Evolutionary conservation across 2,888 invertebrate species (phyloP).

Genomic region (Muschampia plurimacula): DNA sequence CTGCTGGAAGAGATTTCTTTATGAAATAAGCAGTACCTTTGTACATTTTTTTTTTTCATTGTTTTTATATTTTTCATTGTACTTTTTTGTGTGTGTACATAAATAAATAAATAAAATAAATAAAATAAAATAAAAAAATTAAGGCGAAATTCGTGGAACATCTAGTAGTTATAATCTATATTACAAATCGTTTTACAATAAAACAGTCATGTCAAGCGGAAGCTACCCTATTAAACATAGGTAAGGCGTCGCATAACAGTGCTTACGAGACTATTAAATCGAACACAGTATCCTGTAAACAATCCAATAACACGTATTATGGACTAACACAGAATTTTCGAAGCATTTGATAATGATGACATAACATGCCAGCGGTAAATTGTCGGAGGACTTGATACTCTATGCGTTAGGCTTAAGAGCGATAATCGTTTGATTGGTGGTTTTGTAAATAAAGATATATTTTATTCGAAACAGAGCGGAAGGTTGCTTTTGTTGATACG

Average conservation of each 20-base stretch:
- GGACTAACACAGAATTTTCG: constrained; percentile 10
- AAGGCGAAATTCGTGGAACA: too few species aligned
- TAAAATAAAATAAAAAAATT: too few species aligned
- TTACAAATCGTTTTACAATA: too few species aligned
- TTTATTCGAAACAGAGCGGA: constrained; percentile 32
- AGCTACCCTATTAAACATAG: not conserved
- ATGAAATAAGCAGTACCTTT: too few species aligned
- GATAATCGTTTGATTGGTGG: constrained; percentile 3
- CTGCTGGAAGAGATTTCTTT: too few species aligned
- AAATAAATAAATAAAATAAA: too few species aligned
- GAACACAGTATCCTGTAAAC: constrained; percentile 10
- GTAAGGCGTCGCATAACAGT: not conserved
- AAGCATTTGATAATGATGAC: constrained; percentile 26
- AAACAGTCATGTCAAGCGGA: too few species aligned
- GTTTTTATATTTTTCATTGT: too few species aligned
- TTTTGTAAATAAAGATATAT: constrained; percentile 37
- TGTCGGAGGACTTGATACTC: not conserved
- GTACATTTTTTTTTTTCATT: too few species aligned
- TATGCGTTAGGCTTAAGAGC: not conserved
- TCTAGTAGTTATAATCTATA: too few species aligned
- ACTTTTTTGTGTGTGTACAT: too few species aligned
- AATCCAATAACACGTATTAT: not conserved
- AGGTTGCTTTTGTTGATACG: constrained; percentile 35
- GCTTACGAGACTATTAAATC: not conserved
- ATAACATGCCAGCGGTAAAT: constrained; percentile 2